Evolutionary conservation across 2,888 invertebrate genomes (phyloP), one percentile per base, ranked within the genome.

Genomic region (Mesoligia furuncula): DNA sequence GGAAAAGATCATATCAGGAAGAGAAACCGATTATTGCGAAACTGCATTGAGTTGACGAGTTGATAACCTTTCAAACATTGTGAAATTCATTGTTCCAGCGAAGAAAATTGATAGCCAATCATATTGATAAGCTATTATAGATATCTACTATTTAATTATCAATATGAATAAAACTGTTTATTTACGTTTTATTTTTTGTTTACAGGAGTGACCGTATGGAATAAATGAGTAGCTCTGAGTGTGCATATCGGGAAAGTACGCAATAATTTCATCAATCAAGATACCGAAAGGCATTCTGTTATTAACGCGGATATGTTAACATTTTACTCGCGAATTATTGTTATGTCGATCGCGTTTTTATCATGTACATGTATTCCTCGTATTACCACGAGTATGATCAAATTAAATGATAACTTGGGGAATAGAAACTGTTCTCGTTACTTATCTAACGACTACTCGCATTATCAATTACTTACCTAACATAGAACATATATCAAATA

Each of bases 181-280:
- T 42, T 82, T 42, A 81, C 13, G 36, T 75, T 81, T 61, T 57
- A 62, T 61, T 65, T 65, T 77, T 83, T 88, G 69, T 88, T 92
- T 84, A 27, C 91, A 93, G 93, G 85, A 87, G 77, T 89, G 71
- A 84, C 71, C 79, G 70, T 77, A 76, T 81, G 79, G 79, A 89
- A 75, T 80, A 85, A 81, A 78, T 81, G 84, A 82, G 87, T 82
- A 81, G 84, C 79, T 87, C 84, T 83, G 84, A 84, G 69, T 81
- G 83, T 85, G 87, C 89, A 90, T 88, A 87, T 90, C 88, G 82
- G 77, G 76, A 88, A 90, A 88, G 85, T 91, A 90, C 90, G 83
- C 87, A n/a, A 75, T 83, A 78, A 70, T n/a, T 74, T 70, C 87
- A 81, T 77, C 80, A 89, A 73, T 85, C 83, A 80, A 85, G 70